Conservation (phyloP, 2,797 vertebrate species). For the Bryconaethiops microstoma region DNA sequence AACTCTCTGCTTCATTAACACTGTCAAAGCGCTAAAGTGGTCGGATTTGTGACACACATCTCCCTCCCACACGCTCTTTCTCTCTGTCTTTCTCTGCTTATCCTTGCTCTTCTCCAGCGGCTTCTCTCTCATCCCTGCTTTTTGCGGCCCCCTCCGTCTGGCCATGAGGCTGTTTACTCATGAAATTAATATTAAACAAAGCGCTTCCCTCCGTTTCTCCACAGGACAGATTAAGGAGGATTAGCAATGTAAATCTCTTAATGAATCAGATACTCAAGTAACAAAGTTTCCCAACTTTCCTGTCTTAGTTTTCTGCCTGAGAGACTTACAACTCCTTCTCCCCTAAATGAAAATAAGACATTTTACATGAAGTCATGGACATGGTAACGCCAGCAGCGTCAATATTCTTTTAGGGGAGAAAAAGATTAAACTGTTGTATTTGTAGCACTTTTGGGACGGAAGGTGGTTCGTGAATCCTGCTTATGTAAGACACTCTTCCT, state of each 20-base stretch:
- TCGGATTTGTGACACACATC: constrained; percentile 43
- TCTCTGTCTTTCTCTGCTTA: constrained; percentile 29
- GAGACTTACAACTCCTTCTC: not conserved
- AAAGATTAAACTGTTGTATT: not conserved
- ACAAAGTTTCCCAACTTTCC: constrained; percentile 33
- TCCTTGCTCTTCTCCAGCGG: constrained; percentile 6
- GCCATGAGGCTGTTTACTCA: constrained; percentile 47
- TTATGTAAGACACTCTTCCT: not conserved
- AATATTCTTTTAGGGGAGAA: not conserved
- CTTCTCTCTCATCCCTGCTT: constrained; percentile 2
- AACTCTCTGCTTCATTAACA: constrained; percentile 53
- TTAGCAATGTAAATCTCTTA: constrained; percentile 55
- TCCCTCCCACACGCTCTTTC: not conserved
- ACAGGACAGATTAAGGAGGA: constrained; percentile 53
- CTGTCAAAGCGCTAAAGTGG: constrained; percentile 47
- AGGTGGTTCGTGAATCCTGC: not conserved
- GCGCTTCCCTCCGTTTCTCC: constrained; percentile 19
- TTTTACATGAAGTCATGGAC: not conserved
- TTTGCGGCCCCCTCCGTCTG: not conserved
- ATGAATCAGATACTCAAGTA: constrained; percentile 49
- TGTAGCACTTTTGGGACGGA: not conserved
- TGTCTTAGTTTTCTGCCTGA: not conserved
- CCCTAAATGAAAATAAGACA: not conserved
- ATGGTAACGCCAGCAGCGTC: not conserved
- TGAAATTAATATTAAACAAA: constrained; percentile 43